Base-by-base conservation (phyloP, 2,113 vertebrate genomes). In the Sclerurus mexicanus region DNA sequence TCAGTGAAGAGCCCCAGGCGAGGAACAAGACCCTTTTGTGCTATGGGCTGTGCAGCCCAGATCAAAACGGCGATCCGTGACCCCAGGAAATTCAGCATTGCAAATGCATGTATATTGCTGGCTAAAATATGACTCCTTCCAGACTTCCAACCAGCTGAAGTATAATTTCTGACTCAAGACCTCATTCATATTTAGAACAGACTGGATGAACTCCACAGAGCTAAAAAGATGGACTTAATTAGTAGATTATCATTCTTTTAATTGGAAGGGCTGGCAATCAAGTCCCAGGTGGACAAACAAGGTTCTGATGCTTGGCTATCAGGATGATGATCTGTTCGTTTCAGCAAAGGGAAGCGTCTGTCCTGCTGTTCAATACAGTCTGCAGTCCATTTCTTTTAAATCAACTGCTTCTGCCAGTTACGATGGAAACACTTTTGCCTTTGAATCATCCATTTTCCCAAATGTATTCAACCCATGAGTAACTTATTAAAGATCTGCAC, bases 51-150 rank as follows among this genome's bases (percentile, higher is more conserved):
- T 72, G 76, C n/a, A 53, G 53, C 11, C 80, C 73, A 66, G 93
- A 90, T 92, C 90, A 93, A 89, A 96, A 90, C 6, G 0, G n/a
- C 84, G 66, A 81, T 76, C 86, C 22, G 25, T 91, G 83, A 92
- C 95, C 86, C 69, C 73, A 76, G 9, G 83, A 82, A 86, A 80
- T 84, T 92, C 81, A 92, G 91, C 69, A 92, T 91, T 95, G 92
- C 90, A 94, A 95, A 92, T 95, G 15, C 50, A 64, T 78, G 33
- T 67, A 40, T 88, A 33, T 86, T 81, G 21, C 56, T 85, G 46
- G 46, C 66, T 94, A 79, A 92, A 94, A 92, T 72, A 59, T 12
- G 27, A 16, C 62, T 93, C 73, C 69, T 93, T 82, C 56, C 64
- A 93, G 59, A 56, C 42, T 95, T 76, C 44, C 62, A 72, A 6